Percentiles rank a stretch among this genome's conserved stretches.
phyloP scores from a whole-genome alignment of 2,113 vertebrate species.

The Calyptommatus sinebrachiatus region DNA sequence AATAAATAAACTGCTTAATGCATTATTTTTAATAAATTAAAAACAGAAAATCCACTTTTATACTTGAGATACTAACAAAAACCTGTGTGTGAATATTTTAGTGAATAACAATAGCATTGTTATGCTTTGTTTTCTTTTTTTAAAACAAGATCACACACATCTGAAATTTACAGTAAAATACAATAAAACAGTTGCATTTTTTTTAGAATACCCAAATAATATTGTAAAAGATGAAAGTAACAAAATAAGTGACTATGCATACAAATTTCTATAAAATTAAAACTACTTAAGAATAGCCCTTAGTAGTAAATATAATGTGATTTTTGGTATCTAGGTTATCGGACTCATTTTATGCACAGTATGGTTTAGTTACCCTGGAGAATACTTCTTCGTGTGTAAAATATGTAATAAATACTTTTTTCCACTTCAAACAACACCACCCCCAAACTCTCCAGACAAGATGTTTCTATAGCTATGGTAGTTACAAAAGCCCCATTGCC shows the following conservation, averaged over 20 bases:
- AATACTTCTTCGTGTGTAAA: not conserved
- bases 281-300: not conserved
- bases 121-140: too few relatives aligned
- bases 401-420: not conserved
- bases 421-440: accelerated
- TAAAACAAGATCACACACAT: too few relatives aligned
- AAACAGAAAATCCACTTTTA: too few relatives aligned
- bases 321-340: not conserved
- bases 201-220: not conserved
- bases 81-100: too few relatives aligned
- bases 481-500: too few relatives aligned
- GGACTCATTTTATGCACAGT: not conserved
- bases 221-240: too few relatives aligned
- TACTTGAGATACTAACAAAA: too few relatives aligned
- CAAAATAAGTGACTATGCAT: not conserved
- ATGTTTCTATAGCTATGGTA: too few relatives aligned
- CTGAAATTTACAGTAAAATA: too few relatives aligned
- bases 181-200: not conserved
- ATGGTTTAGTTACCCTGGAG: not conserved
- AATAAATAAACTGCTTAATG: not conserved
- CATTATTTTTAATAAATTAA: not conserved
- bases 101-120: too few relatives aligned
- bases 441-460: not conserved
- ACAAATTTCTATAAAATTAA: not conserved
- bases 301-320: not conserved